phyloP scores from a whole-genome alignment of 2,113 vertebrate species.

The Silurus asotus region DNA sequence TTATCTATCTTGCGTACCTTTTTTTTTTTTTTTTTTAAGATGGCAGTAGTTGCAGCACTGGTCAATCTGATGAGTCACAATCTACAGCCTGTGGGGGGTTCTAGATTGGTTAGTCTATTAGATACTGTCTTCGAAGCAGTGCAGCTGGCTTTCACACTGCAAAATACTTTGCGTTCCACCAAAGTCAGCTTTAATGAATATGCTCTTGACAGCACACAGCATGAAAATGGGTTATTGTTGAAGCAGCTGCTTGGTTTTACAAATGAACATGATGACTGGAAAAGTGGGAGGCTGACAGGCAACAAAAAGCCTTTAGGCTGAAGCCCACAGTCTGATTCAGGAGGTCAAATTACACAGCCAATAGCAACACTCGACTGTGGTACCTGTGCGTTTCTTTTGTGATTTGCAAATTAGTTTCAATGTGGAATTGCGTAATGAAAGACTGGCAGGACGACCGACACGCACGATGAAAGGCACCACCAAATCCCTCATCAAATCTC shows the following conservation, averaged over 20 bases:
- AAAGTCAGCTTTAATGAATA: slow-evolving; percentile 27
- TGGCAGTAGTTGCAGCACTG: neutral
- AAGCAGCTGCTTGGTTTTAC: slow-evolving; percentile 13
- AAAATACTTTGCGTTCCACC: slow-evolving; percentile 8
- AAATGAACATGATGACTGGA: slow-evolving; percentile 20
- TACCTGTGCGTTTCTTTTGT: neutral
- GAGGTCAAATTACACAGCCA: neutral
- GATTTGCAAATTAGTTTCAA: neutral
- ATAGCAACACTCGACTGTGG: neutral
- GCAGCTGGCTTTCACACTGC: slow-evolving; percentile 13
- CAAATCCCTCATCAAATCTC: neutral
- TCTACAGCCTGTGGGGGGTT: neutral
- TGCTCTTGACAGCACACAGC: neutral
- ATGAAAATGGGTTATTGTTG: neutral
- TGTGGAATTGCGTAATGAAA: neutral
- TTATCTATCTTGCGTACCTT: slow-evolving; percentile 1
- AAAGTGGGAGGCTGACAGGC: neutral
- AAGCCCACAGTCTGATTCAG: neutral
- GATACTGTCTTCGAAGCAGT: neutral
- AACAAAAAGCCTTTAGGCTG: slow-evolving; percentile 15
- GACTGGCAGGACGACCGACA: neutral
- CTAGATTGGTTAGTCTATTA: neutral
- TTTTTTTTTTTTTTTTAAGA: neutral
- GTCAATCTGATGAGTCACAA: neutral
- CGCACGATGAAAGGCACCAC: neutral